Base-by-base conservation (phyloP, 2,888 invertebrate genomes). In the Busseola fusca region DNA sequence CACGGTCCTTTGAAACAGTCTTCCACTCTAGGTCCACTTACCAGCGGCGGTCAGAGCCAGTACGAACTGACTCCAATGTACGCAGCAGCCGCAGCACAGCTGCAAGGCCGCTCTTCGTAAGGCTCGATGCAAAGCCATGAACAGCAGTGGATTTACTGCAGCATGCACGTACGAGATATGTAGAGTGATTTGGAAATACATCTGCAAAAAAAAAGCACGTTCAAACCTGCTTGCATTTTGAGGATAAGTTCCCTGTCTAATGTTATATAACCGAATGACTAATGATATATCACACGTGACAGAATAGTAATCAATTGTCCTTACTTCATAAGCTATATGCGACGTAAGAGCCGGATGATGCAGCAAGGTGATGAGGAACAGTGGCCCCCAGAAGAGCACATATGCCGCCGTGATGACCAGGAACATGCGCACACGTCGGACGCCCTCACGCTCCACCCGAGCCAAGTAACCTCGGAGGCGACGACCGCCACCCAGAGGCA, bases 101-200 rank as follows among this genome's bases (percentile, higher is more conserved):
- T 97, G 97, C 65, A 97, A 93, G 54, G 97, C 96, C 0, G 98
- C 98, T 67, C 97, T 96, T 27, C 98, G 96, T 76, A 98, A 95
- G 4, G 98, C 98, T 48, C 97, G 96, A 90, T 98, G 98, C 70
- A 98, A 95, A 64, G 97, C 97, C 91, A 98, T 96, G 93, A 98
- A 98, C 82, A 98, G 95, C 52, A 97, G 96, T 5, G 98, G 98
- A 90, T 98, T 98, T 84, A 98, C 97, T 86, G 98, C 98, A 50
- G 98, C 98, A 93, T 98, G 98, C 82, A 98, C 97, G 95, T 98
- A 98, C 82, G 98, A 98, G 93, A 98, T 98, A 96, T 98, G 98
- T 86, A 98, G 96, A 65, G 98, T 98, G 87, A 98, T 97, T 97
- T 98, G 96, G 82, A 96, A 96, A 89, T 95, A 95, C 91, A 95